A percentile compares a stretch with the other conserved stretches of the same genome.
phyloP scores from a whole-genome alignment of 2,797 vertebrate genomes.

The Peromyscus melanophrys region DNA sequence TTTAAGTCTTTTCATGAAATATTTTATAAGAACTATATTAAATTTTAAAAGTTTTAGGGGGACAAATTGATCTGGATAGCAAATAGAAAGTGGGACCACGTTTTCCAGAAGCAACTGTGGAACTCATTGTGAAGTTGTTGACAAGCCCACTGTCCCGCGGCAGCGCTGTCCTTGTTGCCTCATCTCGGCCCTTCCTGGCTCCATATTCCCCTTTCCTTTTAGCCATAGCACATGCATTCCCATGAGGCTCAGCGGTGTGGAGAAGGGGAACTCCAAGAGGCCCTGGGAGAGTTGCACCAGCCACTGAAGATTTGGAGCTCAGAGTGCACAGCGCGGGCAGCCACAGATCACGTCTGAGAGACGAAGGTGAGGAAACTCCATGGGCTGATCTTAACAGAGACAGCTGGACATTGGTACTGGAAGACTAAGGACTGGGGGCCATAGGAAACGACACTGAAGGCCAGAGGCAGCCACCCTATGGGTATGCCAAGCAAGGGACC shows the following conservation, averaged over 20 bases:
- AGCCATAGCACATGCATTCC: fast-evolving
- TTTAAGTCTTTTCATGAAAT: background rate
- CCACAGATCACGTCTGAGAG: background rate
- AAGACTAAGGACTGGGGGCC: background rate
- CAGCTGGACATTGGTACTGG: background rate
- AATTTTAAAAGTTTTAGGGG: background rate
- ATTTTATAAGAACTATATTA: slow-evolving; percentile 14
- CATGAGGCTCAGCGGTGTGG: background rate
- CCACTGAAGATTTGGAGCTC: background rate
- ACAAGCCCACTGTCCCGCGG: background rate
- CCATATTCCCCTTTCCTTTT: background rate
- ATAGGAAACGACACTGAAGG: background rate
- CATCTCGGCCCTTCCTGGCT: background rate
- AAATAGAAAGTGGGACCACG: background rate
- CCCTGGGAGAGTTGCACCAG: background rate
- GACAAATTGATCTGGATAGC: slow-evolving; percentile 6
- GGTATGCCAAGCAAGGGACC: background rate
- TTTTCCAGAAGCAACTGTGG: background rate
- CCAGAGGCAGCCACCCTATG: background rate
- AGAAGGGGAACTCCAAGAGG: background rate
- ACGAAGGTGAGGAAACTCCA: background rate
- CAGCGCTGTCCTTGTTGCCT: background rate
- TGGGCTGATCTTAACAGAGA: background rate
- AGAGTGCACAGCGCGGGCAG: background rate
- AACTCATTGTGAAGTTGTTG: background rate